phyloP scores from a whole-genome alignment of 2,797 vertebrate species.

The Platyrinchus mystaceus region DNA sequence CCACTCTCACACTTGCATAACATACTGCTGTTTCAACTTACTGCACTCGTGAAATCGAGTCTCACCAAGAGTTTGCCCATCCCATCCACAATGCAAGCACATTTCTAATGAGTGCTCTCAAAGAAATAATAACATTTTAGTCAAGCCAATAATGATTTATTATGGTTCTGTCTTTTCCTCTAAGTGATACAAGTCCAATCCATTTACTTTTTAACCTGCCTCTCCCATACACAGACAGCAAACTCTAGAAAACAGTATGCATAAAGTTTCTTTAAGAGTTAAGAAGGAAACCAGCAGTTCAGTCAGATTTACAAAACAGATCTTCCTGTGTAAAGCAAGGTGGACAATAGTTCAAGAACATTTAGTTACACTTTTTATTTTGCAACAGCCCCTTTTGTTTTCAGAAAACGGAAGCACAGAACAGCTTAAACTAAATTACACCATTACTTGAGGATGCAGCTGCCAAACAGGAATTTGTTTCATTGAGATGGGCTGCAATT shows the following conservation, averaged over 20 bases:
- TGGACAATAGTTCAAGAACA: slow-evolving; percentile 53
- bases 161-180: neutral
- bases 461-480: slow-evolving; percentile 64
- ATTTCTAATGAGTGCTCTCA: neutral
- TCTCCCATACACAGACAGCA: neutral
- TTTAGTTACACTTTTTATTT: slow-evolving; percentile 33
- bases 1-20: neutral
- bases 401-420: slow-evolving; percentile 47
- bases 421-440: slow-evolving; percentile 42
- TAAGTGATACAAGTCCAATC: neutral
- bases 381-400: slow-evolving; percentile 55
- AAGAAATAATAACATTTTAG: neutral
- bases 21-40: neutral
- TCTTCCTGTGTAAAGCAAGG: slow-evolving; percentile 48
- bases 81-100: neutral
- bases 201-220: neutral
- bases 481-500: slow-evolving; percentile 33
- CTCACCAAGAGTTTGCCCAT: neutral
- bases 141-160: neutral
- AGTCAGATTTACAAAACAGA: slow-evolving; percentile 34
- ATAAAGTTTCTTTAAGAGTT: neutral
- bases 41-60: neutral
- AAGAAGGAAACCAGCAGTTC: slow-evolving; percentile 4
- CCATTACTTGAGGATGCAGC: slow-evolving; percentile 67
- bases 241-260: neutral